Evolutionary conservation across 2,113 vertebrate genomes (phyloP).

Genomic region (Notiomystis cincta): DNA sequence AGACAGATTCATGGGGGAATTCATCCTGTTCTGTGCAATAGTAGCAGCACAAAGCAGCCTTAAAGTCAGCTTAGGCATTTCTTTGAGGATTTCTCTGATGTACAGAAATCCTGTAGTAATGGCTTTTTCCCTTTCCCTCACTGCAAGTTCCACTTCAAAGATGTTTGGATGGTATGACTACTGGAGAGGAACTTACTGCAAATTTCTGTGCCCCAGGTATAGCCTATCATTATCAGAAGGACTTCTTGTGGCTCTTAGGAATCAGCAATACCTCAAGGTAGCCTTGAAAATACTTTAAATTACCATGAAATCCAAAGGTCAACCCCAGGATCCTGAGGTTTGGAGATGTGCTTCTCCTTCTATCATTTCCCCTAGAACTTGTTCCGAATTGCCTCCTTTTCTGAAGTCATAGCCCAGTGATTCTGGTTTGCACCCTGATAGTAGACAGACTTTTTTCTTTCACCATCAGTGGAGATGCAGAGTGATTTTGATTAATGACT

Average conservation of each 20-base stretch:
- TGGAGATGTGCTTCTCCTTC: background rate
- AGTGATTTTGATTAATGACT: conserved; percentile 65
- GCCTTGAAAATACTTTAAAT: background rate
- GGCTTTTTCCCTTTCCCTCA: background rate
- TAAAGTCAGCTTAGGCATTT: conserved; percentile 40
- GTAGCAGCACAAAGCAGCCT: conserved; percentile 32
- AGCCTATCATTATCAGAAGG: background rate
- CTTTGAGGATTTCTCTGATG: conserved; percentile 36
- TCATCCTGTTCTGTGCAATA: conserved; percentile 15
- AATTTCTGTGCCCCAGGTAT: background rate
- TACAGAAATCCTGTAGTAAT: conserved; percentile 11
- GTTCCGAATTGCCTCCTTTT: background rate
- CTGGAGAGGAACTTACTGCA: background rate
- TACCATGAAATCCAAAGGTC: background rate
- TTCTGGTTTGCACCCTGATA: conserved; percentile 19
- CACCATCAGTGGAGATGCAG: conserved; percentile 27
- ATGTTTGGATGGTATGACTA: background rate
- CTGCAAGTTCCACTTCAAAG: background rate
- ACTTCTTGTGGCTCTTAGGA: background rate
- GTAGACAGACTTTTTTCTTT: background rate
- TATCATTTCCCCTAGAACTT: background rate
- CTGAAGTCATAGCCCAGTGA: background rate
- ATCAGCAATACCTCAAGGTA: background rate
- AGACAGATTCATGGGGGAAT: background rate
- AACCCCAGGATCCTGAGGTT: background rate